These are phyloP conservation scores for Athalia circularis DNA, from an alignment of 2,888 invertebrate genomes.

Conservation along the genomic window DNA sequence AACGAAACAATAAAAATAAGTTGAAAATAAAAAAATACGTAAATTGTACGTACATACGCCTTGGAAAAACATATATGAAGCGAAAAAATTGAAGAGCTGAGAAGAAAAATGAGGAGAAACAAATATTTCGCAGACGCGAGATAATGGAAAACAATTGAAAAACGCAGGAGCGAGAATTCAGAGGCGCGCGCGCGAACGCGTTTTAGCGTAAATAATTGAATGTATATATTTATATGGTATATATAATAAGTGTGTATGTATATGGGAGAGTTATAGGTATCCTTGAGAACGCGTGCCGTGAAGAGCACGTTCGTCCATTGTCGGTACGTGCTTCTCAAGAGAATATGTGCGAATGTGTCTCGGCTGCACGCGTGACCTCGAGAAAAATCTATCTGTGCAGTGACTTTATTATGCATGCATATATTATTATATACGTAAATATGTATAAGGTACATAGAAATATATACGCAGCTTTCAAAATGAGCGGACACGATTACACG, in stretches of 20 bases:
- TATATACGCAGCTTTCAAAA: no score
- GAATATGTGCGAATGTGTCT: slow-evolving; percentile 19
- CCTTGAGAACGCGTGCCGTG: slow-evolving; percentile 62
- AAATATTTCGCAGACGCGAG: not conserved
- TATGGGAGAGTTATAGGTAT: slow-evolving; percentile 63
- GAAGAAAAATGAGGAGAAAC: no score
- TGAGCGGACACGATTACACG: no score
- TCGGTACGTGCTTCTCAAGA: slow-evolving; percentile 59
- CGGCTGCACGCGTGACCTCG: slow-evolving; percentile 37
- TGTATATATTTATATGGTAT: no score
- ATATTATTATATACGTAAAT: not conserved
- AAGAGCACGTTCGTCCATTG: slow-evolving; percentile 64
- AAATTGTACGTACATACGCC: no score
- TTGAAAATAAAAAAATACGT: no score
- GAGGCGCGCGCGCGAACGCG: no score
- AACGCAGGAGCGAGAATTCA: no score
- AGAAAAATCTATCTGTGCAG: slow-evolving; percentile 28
- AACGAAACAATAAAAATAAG: not conserved
- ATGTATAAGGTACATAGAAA: no score
- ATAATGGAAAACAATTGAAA: not conserved
- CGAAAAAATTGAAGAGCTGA: no score
- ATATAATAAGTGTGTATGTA: slow-evolving; percentile 43
- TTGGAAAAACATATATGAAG: no score
- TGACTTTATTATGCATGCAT: not conserved
- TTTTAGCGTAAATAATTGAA: no score